Evolutionary conservation across 2,797 vertebrate genomes (phyloP).

Genomic region (Cheirogaleus major): DNA sequence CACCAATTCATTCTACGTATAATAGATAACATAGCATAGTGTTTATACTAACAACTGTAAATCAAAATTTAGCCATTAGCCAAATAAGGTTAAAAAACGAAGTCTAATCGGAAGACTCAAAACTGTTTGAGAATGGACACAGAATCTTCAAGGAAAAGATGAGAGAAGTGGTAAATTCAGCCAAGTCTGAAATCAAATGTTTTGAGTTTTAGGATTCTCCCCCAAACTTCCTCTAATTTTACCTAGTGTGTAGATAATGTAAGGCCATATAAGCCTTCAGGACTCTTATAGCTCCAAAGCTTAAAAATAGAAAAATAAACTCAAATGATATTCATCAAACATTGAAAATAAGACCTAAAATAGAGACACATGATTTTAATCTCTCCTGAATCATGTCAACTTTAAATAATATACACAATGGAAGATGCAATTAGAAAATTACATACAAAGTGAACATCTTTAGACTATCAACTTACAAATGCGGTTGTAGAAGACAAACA

Average conservation of each 20-base stretch:
- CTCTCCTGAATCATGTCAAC: not conserved
- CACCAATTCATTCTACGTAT: not conserved
- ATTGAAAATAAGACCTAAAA: constrained; percentile 18
- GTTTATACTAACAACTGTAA: not conserved
- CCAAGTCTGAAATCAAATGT: constrained; percentile 16
- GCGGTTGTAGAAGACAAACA: not conserved
- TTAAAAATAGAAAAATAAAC: constrained; percentile 1
- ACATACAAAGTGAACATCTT: not conserved
- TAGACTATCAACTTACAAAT: not conserved
- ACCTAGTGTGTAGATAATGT: not conserved
- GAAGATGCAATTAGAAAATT: not conserved
- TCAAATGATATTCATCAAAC: not conserved
- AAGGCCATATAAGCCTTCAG: not conserved
- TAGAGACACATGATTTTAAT: not conserved
- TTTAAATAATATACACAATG: not conserved
- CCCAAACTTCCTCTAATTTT: not conserved
- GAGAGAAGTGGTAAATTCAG: not conserved
- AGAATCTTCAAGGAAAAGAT: not conserved
- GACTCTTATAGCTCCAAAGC: not conserved
- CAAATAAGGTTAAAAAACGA: constrained; percentile 6
- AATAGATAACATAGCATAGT: not conserved
- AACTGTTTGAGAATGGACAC: not conserved
- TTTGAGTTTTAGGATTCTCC: not conserved
- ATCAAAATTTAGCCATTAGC: constrained; percentile 14
- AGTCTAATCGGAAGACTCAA: not conserved